phyloP scores from a whole-genome alignment of 2,113 vertebrate species.

The Microtus montanus region DNA sequence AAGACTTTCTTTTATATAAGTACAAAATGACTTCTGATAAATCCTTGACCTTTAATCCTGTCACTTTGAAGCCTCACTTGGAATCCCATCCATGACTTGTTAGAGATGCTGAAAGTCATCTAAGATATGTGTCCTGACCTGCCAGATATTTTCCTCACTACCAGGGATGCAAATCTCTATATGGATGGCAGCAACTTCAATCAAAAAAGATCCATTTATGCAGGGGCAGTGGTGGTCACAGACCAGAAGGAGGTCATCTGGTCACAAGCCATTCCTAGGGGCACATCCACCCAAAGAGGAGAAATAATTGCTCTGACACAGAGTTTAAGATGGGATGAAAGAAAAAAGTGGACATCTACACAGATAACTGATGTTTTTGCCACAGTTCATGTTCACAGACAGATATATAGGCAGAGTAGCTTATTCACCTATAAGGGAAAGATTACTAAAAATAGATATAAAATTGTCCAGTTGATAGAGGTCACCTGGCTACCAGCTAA shows the following conservation, averaged over 20 bases:
- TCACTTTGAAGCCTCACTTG: neutral
- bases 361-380: too few species aligned
- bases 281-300: neutral
- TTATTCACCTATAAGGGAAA: too few species aligned
- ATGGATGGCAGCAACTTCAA: neutral
- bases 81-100: too few species aligned
- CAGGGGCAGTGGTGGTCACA: neutral
- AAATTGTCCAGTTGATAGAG: too few species aligned
- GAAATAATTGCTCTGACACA: neutral
- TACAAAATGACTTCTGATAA: neutral
- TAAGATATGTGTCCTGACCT: neutral
- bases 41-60: neutral
- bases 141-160: neutral
- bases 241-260: neutral
- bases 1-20: neutral
- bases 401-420: too few species aligned
- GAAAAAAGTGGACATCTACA: too few species aligned
- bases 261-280: neutral
- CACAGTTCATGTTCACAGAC: too few species aligned
- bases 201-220: neutral
- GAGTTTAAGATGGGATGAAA: too few species aligned
- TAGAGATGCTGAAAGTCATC: neutral
- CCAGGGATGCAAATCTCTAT: neutral
- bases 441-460: too few species aligned
- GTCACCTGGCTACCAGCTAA: too few species aligned